A percentile compares a stretch with the other conserved stretches of the same genome.
phyloP scores from a whole-genome alignment of 2,113 vertebrate species.

The Sciurus niger region DNA sequence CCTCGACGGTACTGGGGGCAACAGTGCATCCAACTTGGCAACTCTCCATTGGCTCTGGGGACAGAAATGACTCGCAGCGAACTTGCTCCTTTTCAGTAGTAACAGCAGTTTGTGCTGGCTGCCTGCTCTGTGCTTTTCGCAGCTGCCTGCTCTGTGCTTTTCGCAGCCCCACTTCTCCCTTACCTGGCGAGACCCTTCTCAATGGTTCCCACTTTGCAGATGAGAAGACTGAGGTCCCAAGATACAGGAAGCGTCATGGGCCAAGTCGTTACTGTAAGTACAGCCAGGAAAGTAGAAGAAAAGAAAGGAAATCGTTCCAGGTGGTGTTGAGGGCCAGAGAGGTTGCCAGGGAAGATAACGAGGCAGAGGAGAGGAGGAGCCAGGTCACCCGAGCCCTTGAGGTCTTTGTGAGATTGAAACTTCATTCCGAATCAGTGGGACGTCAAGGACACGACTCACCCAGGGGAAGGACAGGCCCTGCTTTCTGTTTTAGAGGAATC shows the following conservation, averaged over 20 bases:
- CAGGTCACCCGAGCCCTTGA: neutral
- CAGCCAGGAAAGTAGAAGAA: neutral
- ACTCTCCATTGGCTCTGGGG: neutral
- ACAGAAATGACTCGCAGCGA: neutral
- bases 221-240: neutral
- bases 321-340: neutral
- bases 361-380: too few species aligned
- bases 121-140: neutral
- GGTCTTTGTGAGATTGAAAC: neutral
- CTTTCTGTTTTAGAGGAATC: neutral
- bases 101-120: neutral
- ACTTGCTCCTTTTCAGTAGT: neutral
- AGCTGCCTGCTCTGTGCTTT: neutral
- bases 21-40: neutral
- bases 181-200: neutral
- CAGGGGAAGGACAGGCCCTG: neutral
- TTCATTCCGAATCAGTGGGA: neutral
- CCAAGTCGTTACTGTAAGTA: neutral
- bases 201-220: neutral
- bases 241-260: neutral
- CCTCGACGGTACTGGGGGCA: neutral
- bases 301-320: neutral
- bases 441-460: neutral
- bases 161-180: neutral
- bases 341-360: neutral